A percentile compares a stretch with the other conserved stretches of the same genome.
Conservation (phyloP, 2,797 vertebrate genomes). For the Pagetopsis macropterus region DNA sequence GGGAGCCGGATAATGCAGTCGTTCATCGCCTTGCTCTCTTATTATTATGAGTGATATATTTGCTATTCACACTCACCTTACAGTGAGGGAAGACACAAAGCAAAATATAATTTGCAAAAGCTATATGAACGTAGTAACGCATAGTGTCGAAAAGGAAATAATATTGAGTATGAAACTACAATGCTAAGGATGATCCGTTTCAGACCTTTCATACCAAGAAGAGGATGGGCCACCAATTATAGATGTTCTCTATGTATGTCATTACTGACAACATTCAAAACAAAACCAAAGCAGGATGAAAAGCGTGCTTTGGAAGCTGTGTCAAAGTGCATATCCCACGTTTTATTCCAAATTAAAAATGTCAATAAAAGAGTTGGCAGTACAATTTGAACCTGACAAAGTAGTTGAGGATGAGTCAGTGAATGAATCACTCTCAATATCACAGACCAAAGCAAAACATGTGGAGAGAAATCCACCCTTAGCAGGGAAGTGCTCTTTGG, state of each 20-base stretch:
- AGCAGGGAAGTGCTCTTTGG: conserved; percentile 50
- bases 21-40: conserved; percentile 54
- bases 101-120: conserved; percentile 16
- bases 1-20: conserved; percentile 52
- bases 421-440: conserved; percentile 70
- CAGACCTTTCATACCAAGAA: conserved; percentile 31
- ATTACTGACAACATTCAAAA: conserved; percentile 48
- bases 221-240: conserved; percentile 31
- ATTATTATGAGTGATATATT: conserved; percentile 50
- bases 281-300: conserved; percentile 61
- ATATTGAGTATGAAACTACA: conserved; percentile 2
- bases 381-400: conserved; percentile 70
- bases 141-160: conserved; percentile 5
- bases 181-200: conserved; percentile 31
- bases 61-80: conserved; percentile 45
- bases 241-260: conserved; percentile 39
- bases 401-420: conserved; percentile 71
- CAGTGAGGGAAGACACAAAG: conserved; percentile 22
- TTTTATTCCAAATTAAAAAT: conserved; percentile 63
- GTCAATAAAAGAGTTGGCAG: conserved; percentile 52
- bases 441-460: conserved; percentile 64
- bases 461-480: conserved; percentile 58
- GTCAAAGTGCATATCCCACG: conserved; percentile 55
- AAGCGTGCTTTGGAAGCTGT: conserved; percentile 48
- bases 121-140: conserved; percentile 15